Conservation (phyloP, 2,113 vertebrate genomes). For the Ovibos moschatus region DNA sequence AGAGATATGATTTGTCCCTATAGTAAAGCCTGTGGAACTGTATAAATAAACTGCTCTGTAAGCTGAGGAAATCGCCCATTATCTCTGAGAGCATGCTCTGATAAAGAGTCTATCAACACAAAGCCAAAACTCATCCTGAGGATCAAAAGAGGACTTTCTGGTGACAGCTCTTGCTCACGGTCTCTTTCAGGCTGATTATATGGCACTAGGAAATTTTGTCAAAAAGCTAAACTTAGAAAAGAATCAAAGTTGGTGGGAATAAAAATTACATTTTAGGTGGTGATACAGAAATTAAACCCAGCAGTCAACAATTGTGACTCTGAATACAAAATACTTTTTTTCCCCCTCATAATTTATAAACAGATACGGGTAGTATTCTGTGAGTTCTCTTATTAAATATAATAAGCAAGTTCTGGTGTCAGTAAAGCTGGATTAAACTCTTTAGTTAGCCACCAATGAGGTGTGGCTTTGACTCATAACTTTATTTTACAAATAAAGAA, state of each 20-base stretch:
- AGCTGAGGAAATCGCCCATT: slow-evolving; percentile 2
- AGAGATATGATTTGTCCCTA: neutral
- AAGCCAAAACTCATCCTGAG: neutral
- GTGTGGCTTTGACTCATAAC: neutral
- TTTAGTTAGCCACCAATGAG: neutral
- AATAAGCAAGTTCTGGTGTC: neutral
- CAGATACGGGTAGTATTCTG: neutral
- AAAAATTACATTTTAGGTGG: neutral
- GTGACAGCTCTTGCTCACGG: neutral
- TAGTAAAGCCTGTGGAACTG: neutral
- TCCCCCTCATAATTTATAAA: neutral
- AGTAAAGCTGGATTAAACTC: neutral
- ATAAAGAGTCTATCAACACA: neutral
- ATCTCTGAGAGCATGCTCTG: neutral
- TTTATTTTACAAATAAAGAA: neutral
- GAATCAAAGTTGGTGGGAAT: neutral
- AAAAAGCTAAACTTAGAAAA: slow-evolving; percentile 6
- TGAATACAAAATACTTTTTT: neutral
- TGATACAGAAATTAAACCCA: neutral
- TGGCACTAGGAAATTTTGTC: neutral
- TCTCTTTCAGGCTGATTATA: neutral
- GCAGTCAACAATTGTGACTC: neutral
- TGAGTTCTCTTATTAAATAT: neutral
- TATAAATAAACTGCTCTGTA: slow-evolving; percentile 14
- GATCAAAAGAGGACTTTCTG: neutral